Evolutionary conservation across 2,113 vertebrate genomes (phyloP), one percentile per base, ranked within the genome.

Genomic region (Odocoileus hemionus): DNA sequence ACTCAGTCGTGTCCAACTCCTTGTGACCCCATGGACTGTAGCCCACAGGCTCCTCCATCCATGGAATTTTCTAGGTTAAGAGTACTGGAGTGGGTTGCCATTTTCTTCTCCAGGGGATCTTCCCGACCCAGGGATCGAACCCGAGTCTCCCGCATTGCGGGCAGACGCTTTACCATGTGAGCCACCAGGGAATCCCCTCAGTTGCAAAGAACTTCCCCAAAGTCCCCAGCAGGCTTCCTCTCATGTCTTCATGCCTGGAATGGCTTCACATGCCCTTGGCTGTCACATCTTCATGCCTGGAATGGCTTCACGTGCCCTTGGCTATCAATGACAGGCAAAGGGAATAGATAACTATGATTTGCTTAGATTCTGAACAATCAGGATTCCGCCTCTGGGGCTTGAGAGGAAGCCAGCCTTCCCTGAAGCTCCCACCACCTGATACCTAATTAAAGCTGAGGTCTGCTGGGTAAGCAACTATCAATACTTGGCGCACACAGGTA

Each of bases 291-390:
- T 64, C 61, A 64, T 6, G 47, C 47, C 54, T 47, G n/a, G 33
- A 70, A 93, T 55, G 61, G n/a, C 45, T 74, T 76, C n/a, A 17
- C 9, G 28, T 30, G 14, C 1, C 15, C 7, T 83, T 52, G 28
- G 43, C 54, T 28, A 33, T 19, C 52, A 74, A 54, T 76, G n/a
- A 78, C 21, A 61, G 45, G 80, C 80, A 61, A 60, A 78, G 36
- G 17, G 67, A 78, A 23, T 64, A 84, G 57, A 64, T 3, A 79
- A 23, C 21, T 9, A 25, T 54, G 78, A 60, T 6, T 54, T n/a
- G 45, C 6, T 60, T 43, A 93, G n/a, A 88, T 54, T 61, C 70
- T 10, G 43, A 36, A 15, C 76, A 92, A 89, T 83, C 60, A 89
- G 61, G n/a, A 93, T 45, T 52, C 60, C 58, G 43, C 43, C 16